phyloP scores from a whole-genome alignment of 2,888 invertebrate species.

The Dynastes grantii region DNA sequence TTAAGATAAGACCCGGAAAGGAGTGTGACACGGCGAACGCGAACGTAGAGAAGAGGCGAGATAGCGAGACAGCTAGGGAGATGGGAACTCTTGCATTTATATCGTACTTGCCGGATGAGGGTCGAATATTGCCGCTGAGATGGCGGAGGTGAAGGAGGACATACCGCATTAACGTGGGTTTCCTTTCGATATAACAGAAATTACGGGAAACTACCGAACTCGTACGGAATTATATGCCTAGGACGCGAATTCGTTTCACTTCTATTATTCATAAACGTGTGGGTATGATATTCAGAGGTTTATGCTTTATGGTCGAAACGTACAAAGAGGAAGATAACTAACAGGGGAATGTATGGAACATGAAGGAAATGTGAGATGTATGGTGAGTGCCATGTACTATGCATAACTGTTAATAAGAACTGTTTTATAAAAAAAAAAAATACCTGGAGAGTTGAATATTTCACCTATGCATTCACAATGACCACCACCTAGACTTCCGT shows the following conservation, averaged over 20 bases:
- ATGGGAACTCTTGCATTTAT: not conserved
- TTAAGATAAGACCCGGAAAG: slow-evolving; percentile 53
- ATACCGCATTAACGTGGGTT: slow-evolving; percentile 19
- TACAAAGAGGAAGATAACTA: not conserved
- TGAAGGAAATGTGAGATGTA: not conserved
- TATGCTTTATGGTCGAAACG: not conserved
- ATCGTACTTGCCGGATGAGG: not conserved
- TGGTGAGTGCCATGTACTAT: not conserved
- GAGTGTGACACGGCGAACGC: slow-evolving; percentile 39
- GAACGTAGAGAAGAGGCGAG: slow-evolving; percentile 25
- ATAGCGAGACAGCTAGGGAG: slow-evolving; percentile 11
- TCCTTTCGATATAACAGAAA: slow-evolving; percentile 34
- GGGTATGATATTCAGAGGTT: slow-evolving; percentile 13
- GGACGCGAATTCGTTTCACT: slow-evolving; percentile 1
- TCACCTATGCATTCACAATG: too few relatives aligned
- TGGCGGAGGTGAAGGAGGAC: slow-evolving; percentile 34
- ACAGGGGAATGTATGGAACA: not conserved
- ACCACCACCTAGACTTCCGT: too few relatives aligned
- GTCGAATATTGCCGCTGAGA: slow-evolving; percentile 30
- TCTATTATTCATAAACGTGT: slow-evolving; percentile 26
- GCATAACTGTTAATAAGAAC: too few relatives aligned
- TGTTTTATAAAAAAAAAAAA: too few relatives aligned
- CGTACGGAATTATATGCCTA: slow-evolving; percentile 22
- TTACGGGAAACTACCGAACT: slow-evolving; percentile 24
- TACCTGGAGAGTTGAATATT: too few relatives aligned